These are phyloP conservation scores for Clytia hemisphaerica DNA, from an alignment of 30 jellyfish, hydroid and myxozoan species.

Conservation along the genomic window DNA sequence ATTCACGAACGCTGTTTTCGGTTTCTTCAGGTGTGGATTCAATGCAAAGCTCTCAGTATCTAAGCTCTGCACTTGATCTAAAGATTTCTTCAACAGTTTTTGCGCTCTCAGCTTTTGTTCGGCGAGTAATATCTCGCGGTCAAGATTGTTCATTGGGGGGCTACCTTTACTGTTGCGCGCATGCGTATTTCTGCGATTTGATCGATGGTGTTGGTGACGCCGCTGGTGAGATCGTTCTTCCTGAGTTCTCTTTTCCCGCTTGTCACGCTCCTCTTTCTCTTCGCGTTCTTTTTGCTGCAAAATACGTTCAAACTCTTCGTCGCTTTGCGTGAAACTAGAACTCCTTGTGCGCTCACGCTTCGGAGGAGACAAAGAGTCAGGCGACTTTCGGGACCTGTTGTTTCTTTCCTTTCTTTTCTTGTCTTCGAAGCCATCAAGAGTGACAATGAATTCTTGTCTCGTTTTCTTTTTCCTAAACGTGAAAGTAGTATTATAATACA, in stretches of 20 bases:
- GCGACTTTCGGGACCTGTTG: background rate
- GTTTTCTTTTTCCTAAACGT: no score
- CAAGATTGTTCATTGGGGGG: constrained; percentile 3
- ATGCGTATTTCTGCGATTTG: background rate
- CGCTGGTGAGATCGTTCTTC: constrained; percentile 1
- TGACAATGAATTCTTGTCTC: constrained; percentile 32
- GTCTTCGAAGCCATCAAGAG: constrained; percentile 35
- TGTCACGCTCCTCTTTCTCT: background rate
- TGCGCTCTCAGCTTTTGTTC: constrained; percentile 31
- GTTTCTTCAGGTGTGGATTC: constrained; percentile 7
- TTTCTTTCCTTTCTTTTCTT: no score
- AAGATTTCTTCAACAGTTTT: constrained; percentile 22
- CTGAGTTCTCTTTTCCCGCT: background rate
- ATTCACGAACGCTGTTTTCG: constrained; percentile 24
- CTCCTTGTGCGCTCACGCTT: background rate
- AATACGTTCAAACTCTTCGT: constrained; percentile 28
- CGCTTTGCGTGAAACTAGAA: constrained; percentile 26
- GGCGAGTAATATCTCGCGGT: constrained; percentile 21
- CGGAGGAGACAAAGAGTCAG: constrained; percentile 21
- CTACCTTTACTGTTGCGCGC: no score
- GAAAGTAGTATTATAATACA: no score
- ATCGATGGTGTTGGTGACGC: background rate
- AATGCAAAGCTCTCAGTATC: background rate
- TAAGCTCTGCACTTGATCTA: constrained; percentile 33
- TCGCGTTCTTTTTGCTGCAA: background rate